Base-by-base conservation (phyloP, 2,888 invertebrate species). In the Caenorhabditis panamensis region DNA sequence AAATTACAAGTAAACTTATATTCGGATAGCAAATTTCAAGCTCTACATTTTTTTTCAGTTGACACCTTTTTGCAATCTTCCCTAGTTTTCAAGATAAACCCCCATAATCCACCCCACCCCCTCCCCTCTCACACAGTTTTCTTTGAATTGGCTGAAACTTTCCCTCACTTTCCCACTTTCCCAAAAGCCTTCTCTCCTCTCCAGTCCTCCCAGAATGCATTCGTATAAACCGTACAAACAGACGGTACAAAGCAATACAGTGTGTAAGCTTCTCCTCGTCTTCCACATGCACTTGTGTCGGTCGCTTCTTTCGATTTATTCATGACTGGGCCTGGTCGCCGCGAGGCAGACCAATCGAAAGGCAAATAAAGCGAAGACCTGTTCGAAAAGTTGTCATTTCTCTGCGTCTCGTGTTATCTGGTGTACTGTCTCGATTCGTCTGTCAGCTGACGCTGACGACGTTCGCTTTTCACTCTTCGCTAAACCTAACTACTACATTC, bases 361-460 rank as follows among this genome's bases (percentile, higher is more conserved):
- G 41, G 41, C 41, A 41, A 41, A 41, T 41, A 41, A 41, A 41
- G n/a, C 41, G 41, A 41, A 41, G 41, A 41, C 41, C 41, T 41
- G 41, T 41, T 41, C 41, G 41, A 41, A 41, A 41, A 41, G 41
- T 41, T 41, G 41, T 41, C 41, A 9, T 13, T 41, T 13, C 13
- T 54, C 54, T 54, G 58, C 58, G 31, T 58, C 58, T 58, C 28
- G n/a, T 31, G 18, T 1, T 2, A 18, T 58, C 58, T n/a, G n/a
- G 11, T 36, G n/a, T 36, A 31, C 28, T 58, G 31, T 58, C 58
- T 58, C 58, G 28, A 16, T n/a, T 1, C 36, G 11, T 58, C 58
- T 58, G 24, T 22, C 24, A 51, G 20, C 24, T 24, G 24, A 22
- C 20, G 24, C 1, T 20, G 24, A 24, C 51, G 20, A 8, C 24